These are phyloP conservation scores for Sorex fumeus DNA, from an alignment of 2,113 vertebrate species.

Conservation along the genomic window DNA sequence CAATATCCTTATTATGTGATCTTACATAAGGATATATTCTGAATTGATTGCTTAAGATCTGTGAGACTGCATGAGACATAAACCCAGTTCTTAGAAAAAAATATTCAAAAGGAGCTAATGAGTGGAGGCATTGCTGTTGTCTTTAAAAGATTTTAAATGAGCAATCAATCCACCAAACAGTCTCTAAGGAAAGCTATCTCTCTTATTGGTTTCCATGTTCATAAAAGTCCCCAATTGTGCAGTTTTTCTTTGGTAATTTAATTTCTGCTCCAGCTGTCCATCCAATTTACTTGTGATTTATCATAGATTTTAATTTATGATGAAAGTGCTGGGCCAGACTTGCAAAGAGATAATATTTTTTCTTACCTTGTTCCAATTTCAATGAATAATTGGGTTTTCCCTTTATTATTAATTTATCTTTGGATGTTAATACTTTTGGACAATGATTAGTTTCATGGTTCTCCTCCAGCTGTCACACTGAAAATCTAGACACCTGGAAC, in stretches of 20 bases:
- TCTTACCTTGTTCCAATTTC: slow-evolving; percentile 40
- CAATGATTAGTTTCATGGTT: slow-evolving; percentile 39
- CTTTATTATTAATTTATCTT: slow-evolving; percentile 63
- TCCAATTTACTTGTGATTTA: slow-evolving; percentile 69
- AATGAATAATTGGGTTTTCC: slow-evolving; percentile 55
- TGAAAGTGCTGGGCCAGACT: slow-evolving; percentile 49
- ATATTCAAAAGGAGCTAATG: slow-evolving; percentile 46
- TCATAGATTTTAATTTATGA: slow-evolving; percentile 71
- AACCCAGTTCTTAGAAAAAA: slow-evolving; percentile 46
- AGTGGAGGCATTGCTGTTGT: slow-evolving; percentile 12
- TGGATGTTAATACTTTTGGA: slow-evolving; percentile 50
- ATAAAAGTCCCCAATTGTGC: slow-evolving; percentile 41
- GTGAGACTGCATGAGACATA: background rate
- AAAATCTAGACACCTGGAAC: background rate
- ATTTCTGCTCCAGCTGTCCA: slow-evolving; percentile 65
- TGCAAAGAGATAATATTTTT: slow-evolving; percentile 64
- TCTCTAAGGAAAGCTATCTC: slow-evolving; percentile 50
- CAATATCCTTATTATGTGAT: background rate
- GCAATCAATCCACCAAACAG: slow-evolving; percentile 59
- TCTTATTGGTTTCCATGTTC: slow-evolving; percentile 49
- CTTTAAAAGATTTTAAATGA: slow-evolving; percentile 59
- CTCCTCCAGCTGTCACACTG: slow-evolving; percentile 26
- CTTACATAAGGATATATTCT: background rate
- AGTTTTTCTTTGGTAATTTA: slow-evolving; percentile 66
- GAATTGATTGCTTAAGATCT: background rate